These are phyloP conservation scores for Burhinus oedicnemus DNA, from an alignment of 2,113 vertebrate genomes.

Conservation along the genomic window DNA sequence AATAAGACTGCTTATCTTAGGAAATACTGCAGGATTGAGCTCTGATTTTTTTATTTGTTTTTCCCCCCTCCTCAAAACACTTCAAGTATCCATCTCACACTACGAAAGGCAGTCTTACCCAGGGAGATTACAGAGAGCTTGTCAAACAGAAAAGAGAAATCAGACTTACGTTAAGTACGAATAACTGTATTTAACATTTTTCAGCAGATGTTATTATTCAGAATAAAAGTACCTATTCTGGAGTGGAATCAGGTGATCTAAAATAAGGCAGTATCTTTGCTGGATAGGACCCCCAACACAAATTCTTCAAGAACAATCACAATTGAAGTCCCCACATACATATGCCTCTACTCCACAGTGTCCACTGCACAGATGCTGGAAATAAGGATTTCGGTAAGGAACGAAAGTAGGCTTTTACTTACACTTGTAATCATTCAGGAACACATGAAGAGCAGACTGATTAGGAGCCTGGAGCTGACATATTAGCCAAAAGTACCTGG, in stretches of 20 bases:
- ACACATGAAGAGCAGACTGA: not conserved
- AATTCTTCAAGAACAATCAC: not conserved
- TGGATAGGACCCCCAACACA: not conserved
- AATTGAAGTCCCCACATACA: not conserved
- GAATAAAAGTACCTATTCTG: not conserved
- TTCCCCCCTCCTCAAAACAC: not conserved
- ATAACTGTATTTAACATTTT: not conserved
- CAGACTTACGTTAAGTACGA: not conserved
- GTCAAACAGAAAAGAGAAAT: not conserved
- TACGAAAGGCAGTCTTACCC: not conserved
- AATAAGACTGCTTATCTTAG: not conserved
- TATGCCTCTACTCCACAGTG: not conserved
- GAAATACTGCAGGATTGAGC: not conserved
- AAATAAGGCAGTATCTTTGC: not conserved
- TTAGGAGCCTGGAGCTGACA: not conserved
- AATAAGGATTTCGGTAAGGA: not conserved
- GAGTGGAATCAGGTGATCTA: not conserved
- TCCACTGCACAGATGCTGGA: not conserved
- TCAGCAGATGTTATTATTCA: not conserved
- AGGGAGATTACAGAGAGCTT: not conserved
- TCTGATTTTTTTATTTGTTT: not conserved
- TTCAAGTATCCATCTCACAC: not conserved
- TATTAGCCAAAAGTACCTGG: not conserved
- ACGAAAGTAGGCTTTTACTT: not conserved
- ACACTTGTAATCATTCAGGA: not conserved